phyloP scores from a whole-genome alignment of 2,888 invertebrate genomes.

The Acronicta leporina region DNA sequence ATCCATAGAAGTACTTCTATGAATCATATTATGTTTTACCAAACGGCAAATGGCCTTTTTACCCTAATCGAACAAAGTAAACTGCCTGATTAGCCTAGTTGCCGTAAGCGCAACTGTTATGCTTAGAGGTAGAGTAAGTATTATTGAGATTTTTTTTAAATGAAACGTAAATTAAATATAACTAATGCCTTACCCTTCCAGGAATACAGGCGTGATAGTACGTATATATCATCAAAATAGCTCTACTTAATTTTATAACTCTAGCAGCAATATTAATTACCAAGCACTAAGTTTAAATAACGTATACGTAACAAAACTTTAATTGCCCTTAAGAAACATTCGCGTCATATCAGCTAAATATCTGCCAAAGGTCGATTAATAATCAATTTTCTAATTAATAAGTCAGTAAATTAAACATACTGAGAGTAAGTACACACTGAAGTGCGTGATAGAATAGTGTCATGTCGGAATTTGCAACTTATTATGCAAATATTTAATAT shows the following conservation, averaged over 20 bases:
- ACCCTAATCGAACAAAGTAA: no score
- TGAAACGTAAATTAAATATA: no score
- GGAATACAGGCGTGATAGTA: no score
- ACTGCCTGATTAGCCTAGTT: no score
- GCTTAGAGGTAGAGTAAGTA: no score
- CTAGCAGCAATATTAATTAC: background rate
- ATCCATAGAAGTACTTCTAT: no score
- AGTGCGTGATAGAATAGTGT: background rate
- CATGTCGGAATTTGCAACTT: slow-evolving; percentile 1
- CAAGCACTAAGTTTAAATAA: background rate
- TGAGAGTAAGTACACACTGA: background rate
- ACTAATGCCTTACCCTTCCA: no score
- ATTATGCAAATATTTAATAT: slow-evolving; percentile 1
- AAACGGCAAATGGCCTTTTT: no score
- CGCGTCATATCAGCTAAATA: slow-evolving; percentile 1
- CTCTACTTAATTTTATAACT: background rate
- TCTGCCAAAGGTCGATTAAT: slow-evolving; percentile 3
- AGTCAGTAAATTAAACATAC: slow-evolving; percentile 20
- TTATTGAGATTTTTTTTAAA: no score
- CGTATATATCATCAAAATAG: background rate
- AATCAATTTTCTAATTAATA: slow-evolving; percentile 34
- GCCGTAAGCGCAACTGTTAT: no score
- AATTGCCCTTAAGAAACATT: slow-evolving; percentile 6
- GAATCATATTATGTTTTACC: no score
- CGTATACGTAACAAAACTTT: background rate